These are phyloP conservation scores for Erethizon dorsatum DNA, from an alignment of 2,797 vertebrate species.

Conservation along the genomic window DNA sequence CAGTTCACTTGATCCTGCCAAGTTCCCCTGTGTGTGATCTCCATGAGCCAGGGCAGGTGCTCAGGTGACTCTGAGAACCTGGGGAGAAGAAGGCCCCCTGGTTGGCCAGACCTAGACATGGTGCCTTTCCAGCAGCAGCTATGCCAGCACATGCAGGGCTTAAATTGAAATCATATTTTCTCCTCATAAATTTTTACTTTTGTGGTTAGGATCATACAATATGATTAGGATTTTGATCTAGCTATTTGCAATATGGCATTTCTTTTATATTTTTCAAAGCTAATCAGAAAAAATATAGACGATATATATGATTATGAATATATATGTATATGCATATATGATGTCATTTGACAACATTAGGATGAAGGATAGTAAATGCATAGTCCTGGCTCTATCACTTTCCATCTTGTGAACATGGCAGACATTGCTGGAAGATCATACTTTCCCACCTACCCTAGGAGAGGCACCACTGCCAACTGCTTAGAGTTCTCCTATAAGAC, in stretches of 20 bases:
- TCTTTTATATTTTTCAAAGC: conserved; percentile 4
- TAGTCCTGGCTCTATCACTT: not conserved
- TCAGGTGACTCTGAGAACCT: not conserved
- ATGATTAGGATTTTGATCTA: not conserved
- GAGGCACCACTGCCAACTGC: not conserved
- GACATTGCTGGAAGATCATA: not conserved
- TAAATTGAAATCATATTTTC: not conserved
- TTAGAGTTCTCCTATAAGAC: not conserved
- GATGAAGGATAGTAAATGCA: not conserved
- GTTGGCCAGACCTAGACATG: not conserved
- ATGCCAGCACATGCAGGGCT: not conserved
- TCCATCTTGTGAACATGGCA: not conserved
- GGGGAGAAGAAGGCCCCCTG: not conserved
- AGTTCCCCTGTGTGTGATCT: not conserved
- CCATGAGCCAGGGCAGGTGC: not conserved
- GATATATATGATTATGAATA: not conserved
- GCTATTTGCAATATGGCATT: conserved; percentile 1
- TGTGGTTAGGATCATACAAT: not conserved
- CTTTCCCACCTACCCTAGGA: not conserved
- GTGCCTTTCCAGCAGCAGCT: not conserved
- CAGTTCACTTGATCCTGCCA: not conserved
- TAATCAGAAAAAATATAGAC: not conserved
- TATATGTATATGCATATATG: not conserved
- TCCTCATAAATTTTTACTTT: not conserved
- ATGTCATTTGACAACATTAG: not conserved